A percentile compares a stretch with the other conserved stretches of the same genome.
These are phyloP conservation scores for Chironomus tentans DNA, from an alignment of 2,888 invertebrate species.

Conservation along the genomic window DNA sequence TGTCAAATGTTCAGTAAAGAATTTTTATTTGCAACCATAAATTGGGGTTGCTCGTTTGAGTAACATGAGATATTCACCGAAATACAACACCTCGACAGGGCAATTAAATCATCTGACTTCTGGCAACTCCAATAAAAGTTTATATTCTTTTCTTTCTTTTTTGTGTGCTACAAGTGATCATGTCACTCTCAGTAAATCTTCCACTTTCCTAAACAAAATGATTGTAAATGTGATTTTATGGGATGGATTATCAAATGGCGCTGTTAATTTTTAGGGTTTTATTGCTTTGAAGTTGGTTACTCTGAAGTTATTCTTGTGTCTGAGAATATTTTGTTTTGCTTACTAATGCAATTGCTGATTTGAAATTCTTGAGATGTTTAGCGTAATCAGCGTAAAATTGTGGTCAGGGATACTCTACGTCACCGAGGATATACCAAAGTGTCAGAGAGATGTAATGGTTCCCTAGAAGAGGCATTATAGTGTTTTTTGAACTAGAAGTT, in stretches of 20 bases:
- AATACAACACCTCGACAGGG: background rate
- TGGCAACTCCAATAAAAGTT: constrained; percentile 20
- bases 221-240: background rate
- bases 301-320: too few relatives aligned
- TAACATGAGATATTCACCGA: background rate
- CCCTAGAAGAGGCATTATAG: too few relatives aligned
- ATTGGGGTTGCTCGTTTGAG: constrained; percentile 21
- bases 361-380: too few relatives aligned
- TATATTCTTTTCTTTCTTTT: background rate
- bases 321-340: too few relatives aligned
- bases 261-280: background rate
- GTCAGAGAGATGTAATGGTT: too few relatives aligned
- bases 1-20: background rate
- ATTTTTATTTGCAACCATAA: background rate
- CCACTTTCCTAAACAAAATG: background rate
- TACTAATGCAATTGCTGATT: too few relatives aligned
- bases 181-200: constrained; percentile 18
- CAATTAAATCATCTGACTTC: constrained; percentile 23
- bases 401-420: too few relatives aligned
- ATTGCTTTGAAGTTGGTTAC: background rate
- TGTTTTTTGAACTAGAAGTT: too few relatives aligned
- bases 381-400: too few relatives aligned
- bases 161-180: background rate
- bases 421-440: too few relatives aligned
- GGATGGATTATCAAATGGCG: too few relatives aligned